Evolutionary conservation across 2,888 invertebrate species (phyloP), one percentile per base, ranked within the genome.

Genomic region (Erebia epiphron): DNA sequence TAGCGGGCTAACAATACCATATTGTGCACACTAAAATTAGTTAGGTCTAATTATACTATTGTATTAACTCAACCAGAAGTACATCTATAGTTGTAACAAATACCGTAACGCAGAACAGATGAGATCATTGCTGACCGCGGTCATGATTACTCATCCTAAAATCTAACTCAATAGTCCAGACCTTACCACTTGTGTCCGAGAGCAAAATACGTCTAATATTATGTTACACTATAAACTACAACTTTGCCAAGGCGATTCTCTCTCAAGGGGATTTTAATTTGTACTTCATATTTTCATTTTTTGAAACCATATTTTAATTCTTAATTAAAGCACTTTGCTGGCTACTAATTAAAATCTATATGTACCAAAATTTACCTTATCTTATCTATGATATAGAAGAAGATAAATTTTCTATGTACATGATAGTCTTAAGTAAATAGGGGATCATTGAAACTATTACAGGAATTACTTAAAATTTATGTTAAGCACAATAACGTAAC

Each of bases 131-230:
- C 72, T 68, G 64, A 63, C 65, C 68, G 56, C 68, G 16, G 57
- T 60, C 43, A 60, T 50, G 64, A 71, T 76, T 76, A 76, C 74
- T 76, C 76, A 76, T 74, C 67, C 73, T 69, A 69, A 70, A 70
- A 69, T 67, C 69, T 61, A 69, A 68, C 56, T 35, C 35, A 35
- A 35, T 35, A 35, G 7, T 68, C 68, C 74, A 75, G 75, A 73
- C 76, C 70, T 64, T 71, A 62, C 69, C 72, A 75, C 75, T 73
- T 75, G 73, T 72, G 70, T 60, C 71, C 68, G 71, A 73, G 35
- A 67, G 71, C 65, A 71, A 73, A 67, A 68, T 72, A 52, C 67
- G 70, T 73, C 70, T 68, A 68, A 70, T 67, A 54, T 63, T 71
- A 73, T 62, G 57, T 52, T 71, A 56, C 63, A 54, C 58, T 41